Evolutionary conservation across 2,113 vertebrate species (phyloP).

Genomic region (Rhinichthys klamathensis): DNA sequence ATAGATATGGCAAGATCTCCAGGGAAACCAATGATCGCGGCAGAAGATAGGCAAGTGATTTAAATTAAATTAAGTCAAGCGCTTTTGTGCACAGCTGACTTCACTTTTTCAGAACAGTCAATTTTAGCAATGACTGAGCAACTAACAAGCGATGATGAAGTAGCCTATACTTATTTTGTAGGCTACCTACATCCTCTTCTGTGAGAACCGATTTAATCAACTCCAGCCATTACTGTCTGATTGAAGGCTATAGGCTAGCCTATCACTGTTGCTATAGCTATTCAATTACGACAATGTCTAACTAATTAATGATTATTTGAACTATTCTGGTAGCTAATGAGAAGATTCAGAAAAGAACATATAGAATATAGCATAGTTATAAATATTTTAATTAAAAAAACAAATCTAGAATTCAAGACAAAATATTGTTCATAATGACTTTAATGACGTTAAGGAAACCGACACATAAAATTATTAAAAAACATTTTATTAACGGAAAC

Average conservation of each 20-base stretch:
- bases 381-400: neutral
- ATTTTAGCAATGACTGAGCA: constrained; percentile 10
- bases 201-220: neutral
- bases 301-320: neutral
- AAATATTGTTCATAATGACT: neutral
- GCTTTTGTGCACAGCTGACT: constrained; percentile 27
- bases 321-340: neutral
- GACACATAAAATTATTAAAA: no score
- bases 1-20: constrained; percentile 72
- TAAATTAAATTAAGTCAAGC: constrained; percentile 43
- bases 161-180: neutral
- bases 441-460: no score
- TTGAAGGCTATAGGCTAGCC: no score
- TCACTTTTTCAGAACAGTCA: constrained; percentile 34
- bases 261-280: neutral
- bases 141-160: constrained; percentile 5
- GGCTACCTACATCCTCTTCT: neutral
- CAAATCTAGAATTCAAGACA: neutral
- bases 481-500: neutral
- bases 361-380: neutral
- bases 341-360: neutral
- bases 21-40: constrained; percentile 68
- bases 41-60: constrained; percentile 49
- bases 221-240: neutral
- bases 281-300: neutral